Base-by-base conservation (phyloP, 2,888 invertebrate genomes). In the Netelia inedita region DNA sequence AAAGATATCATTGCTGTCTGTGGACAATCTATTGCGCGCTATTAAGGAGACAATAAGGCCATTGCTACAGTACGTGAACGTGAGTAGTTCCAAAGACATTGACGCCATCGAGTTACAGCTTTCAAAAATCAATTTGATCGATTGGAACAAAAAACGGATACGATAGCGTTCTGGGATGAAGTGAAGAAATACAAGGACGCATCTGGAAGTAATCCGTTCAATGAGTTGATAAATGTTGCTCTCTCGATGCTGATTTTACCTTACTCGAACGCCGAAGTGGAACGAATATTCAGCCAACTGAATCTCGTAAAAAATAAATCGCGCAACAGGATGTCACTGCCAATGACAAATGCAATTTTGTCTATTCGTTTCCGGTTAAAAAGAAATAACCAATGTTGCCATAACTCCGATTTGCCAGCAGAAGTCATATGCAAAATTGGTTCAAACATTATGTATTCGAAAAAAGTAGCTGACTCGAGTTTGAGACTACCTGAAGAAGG, bases 201-300 rank as follows among this genome's bases (percentile, higher is more conserved):
- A 41, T 14, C 65, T 16, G 57, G 55, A 65, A 3, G 55, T 23
- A 80, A 73, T 66, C 80, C 72, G 35, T 80, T 66, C 57, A 21
- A 41, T 53, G 21, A 65, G 6, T 66, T 80, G 23, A 35, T 19
- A 23, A 59, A 59, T 28, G 3, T 28, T 28, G 28, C 28, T 28
- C 28, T 28, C 28, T 72, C 68, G n/a, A 82, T 87, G 66, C 75
- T 88, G 0, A 71, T 81, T 21, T 78, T 88, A 21, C 87, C 87
- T 9, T 84, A 83, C 63, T 88, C 88, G 6, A 88, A 88, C 59
- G 87, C 86, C 14, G 79, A 82, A 19, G 76, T 86, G 43, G 86
- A 88, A 80, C 53, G 87, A 59, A 69, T 88, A n/a, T 87, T 89
- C 66, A 88, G 86, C 50, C 87, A 86, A 65, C 79, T 86, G 53